These are phyloP conservation scores for Australoheros facetus DNA, from an alignment of 2,797 vertebrate species.

Conservation along the genomic window DNA sequence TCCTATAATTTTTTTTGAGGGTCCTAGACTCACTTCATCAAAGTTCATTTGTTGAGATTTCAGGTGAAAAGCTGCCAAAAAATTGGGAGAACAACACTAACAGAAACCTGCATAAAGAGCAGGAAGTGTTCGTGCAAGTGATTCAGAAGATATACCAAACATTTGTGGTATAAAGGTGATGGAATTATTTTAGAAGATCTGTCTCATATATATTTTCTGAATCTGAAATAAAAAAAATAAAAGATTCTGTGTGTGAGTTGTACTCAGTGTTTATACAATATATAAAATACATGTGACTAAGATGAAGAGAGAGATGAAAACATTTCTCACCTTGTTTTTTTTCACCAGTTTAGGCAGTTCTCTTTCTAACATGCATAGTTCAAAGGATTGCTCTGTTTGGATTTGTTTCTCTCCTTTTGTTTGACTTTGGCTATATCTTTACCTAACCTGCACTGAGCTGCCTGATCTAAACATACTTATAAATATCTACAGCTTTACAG, in stretches of 20 bases:
- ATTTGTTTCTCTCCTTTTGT: not conserved
- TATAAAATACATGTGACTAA: constrained; percentile 35
- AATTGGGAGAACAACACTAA: not conserved
- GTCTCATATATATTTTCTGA: constrained; percentile 50
- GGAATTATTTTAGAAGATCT: constrained; percentile 45
- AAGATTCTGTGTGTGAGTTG: constrained; percentile 23
- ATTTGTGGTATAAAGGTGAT: constrained; percentile 25
- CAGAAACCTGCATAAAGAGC: not conserved
- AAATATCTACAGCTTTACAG: not conserved
- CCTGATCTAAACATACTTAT: not conserved
- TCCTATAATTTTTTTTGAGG: not conserved
- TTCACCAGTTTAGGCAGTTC: not conserved
- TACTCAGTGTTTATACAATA: constrained; percentile 41
- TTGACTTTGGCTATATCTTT: not conserved
- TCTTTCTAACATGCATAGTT: not conserved
- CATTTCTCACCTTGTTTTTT: not conserved
- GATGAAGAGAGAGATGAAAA: constrained; percentile 26
- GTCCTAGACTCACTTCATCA: not conserved
- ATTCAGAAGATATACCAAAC: not conserved
- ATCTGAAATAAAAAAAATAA: constrained; percentile 50
- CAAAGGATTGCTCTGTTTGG: not conserved
- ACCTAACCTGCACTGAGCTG: not conserved
- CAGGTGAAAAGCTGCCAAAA: not conserved
- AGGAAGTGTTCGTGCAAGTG: not conserved
- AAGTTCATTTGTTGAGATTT: not conserved